phyloP scores from a whole-genome alignment of 2,888 invertebrate species.

The Pterobdella sp. region DNA sequence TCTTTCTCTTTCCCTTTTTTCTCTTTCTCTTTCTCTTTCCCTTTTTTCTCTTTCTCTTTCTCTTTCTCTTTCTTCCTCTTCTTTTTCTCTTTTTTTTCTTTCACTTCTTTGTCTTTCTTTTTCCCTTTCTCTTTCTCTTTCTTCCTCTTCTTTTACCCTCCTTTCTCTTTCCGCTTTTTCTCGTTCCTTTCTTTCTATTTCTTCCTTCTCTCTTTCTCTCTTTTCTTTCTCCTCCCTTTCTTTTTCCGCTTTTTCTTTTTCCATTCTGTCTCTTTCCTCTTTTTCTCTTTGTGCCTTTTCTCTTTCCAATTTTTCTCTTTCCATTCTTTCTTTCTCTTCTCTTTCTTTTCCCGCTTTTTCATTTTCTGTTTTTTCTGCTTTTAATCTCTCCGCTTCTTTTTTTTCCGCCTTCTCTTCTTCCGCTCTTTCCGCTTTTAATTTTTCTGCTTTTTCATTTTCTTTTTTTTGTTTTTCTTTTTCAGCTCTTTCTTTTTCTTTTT shows the following conservation, averaged over 20 bases:
- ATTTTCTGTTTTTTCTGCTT: no score
- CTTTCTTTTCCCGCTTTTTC: no score
- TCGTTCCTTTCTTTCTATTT: constrained; percentile 14
- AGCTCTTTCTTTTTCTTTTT: no score
- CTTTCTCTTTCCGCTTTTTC: constrained; percentile 7
- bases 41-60: background rate
- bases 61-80: background rate
- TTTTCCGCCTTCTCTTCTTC: no score
- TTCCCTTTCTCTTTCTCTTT: constrained; percentile 18
- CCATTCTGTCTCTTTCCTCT: background rate
- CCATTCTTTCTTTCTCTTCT: no score
- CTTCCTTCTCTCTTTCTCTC: constrained; percentile 8
- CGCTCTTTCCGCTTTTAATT: no score
- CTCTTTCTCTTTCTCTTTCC: background rate
- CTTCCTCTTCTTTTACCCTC: background rate
- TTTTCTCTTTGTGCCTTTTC: background rate
- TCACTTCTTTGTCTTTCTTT: background rate
- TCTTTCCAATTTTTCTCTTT: background rate
- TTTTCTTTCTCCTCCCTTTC: background rate
- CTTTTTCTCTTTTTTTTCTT: background rate
- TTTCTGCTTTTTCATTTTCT: no score
- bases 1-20: background rate
- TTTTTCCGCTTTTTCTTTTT: background rate
- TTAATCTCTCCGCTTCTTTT: no score
- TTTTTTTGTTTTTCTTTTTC: no score